Evolutionary conservation across 1,140 invertebrate genomes (phyloP), one percentile per base, ranked within the genome.

Genomic region (Drosophila carrolli): DNA sequence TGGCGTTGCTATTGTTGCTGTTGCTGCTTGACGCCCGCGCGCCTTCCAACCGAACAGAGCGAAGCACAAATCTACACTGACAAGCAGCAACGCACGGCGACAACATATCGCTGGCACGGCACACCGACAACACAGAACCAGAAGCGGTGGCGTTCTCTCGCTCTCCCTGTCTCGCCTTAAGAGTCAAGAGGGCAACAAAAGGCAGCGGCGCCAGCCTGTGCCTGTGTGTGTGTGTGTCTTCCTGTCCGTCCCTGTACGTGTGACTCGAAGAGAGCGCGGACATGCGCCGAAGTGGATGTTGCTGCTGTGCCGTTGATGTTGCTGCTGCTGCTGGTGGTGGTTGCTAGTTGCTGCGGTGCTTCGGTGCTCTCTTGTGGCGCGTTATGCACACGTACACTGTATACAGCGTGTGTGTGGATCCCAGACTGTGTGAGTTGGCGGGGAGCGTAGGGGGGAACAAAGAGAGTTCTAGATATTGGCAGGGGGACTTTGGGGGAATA

Each of bases 51-150:
- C 77, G 82, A 70, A 84, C 85, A 75, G 74, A 84, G 89, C 90
- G 90, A 88, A 91, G 89, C 79, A 78, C 82, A 81, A 90, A 90
- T 88, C 74, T 91, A 91, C 89, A 91, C 89, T 92, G 89, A 91
- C 81, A 84, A 47, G 71, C 71, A 63, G 75, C 78, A 65, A 58
- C 56, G 71, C 71, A 66, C 53, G 37, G 47, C 67, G 60, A 57
- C 62, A 51, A 53, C 50, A 53, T 35, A 51, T 53, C 50, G 50
- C 50, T 53, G 50, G 50, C 50, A 32, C 29, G 29, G 29, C 29
- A 46, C 70, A 53, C 44, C 54, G 56, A 37, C 32, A 53, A 53
- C 50, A 53, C 61, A 67, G 59, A 37, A 61, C 40, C 58, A 27
- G 48, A 58, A 63, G 47, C 47, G 27, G 47, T 29, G 47, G 44